phyloP scores from a whole-genome alignment of 1,140 invertebrate genomes.

The Eufriesea mexicana region DNA sequence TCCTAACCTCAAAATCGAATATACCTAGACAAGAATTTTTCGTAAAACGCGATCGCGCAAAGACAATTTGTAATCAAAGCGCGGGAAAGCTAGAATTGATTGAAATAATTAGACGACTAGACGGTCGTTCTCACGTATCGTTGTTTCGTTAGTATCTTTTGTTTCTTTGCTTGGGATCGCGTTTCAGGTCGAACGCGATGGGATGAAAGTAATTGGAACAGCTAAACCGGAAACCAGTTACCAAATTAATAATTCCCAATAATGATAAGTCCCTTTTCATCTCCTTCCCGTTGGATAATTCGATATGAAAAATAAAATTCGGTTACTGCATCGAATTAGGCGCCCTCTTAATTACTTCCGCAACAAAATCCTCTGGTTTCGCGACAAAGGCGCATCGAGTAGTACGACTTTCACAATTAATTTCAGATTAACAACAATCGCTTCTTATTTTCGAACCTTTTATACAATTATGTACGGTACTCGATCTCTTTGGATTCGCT shows the following conservation, averaged over 20 bases:
- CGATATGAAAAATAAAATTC: neutral
- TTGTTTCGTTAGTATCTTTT: conserved; percentile 14
- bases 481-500: neutral
- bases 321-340: no score
- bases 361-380: no score
- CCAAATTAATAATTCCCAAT: neutral
- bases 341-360: neutral
- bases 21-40: no score
- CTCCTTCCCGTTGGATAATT: neutral
- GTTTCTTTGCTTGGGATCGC: conserved; percentile 1
- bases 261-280: neutral
- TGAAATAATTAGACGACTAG: conserved; percentile 19
- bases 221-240: neutral
- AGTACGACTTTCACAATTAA: neutral
- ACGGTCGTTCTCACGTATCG: neutral
- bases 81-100: neutral
- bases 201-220: neutral
- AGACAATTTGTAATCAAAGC: neutral
- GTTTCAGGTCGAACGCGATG: neutral
- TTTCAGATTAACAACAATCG: neutral
- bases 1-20: no score
- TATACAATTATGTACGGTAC: neutral
- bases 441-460: neutral
- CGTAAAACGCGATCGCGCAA: neutral
- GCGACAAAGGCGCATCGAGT: neutral